Base-by-base conservation (phyloP, 1,140 invertebrate genomes). In the Aphis gossypii region DNA sequence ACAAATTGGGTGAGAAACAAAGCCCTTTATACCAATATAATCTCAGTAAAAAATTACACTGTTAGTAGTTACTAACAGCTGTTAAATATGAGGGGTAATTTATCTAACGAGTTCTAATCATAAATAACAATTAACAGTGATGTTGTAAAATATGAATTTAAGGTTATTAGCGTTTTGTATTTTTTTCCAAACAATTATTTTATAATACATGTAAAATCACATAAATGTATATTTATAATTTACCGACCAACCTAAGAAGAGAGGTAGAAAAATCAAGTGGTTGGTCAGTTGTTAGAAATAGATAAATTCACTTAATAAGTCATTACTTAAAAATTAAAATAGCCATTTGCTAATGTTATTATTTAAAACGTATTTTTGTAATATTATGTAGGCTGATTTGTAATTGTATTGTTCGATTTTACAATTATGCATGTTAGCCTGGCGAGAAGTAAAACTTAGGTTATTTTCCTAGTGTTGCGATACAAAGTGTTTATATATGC, bases 11-110 rank as follows among this genome's bases (percentile, higher is more conserved):
- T n/a, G 38, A 18, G 35, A 21, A 35, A 89, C 35, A 89, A 38
- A 89, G 88, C 35, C 51, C 21, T 54, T 35, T 54, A 89, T 51
- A 38, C 48, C 20, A 89, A 89, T 89, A 21, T 89, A 89, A 89
- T 54, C 35, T 89, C 23, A 9, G 48, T 54, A 51, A 54, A 89
- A 38, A 89, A 89, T 25, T 88, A 35, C 46, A 25, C 8, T 23
- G 48, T 89, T 88, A 23, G 87, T 89, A 1, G 87, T 89, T 38
- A 89, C 35, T 89, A 56, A 89, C 35, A 25, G n/a, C 56, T 56
- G 88, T 11, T 89, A 89, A 89, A 54, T 89, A n/a, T 38, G n/a
- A 38, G 8, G 8, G 5, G n/a, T 54, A n/a, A 38, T 89, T 38
- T 54, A 89, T 89, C 11, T 54, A 54, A 21, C 21, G 54, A 48